Conservation (phyloP, 2,797 vertebrate genomes). For the Poeciliopsis paucimaculata region DNA sequence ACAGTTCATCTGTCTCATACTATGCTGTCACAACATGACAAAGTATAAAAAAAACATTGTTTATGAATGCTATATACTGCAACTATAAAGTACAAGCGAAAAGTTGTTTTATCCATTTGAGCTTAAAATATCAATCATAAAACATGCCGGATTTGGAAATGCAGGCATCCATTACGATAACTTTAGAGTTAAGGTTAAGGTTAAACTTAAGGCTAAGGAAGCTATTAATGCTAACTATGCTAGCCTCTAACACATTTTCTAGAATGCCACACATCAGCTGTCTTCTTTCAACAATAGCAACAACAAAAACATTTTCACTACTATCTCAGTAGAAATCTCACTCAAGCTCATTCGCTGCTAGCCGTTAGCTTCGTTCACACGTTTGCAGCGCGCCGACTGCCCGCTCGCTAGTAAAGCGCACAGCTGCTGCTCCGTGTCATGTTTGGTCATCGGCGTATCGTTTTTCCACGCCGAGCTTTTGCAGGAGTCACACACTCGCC, state of each 20-base stretch:
- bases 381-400: slow-evolving; percentile 26
- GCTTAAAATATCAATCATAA: background rate
- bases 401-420: slow-evolving; percentile 39
- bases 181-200: background rate
- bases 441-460: slow-evolving; percentile 45
- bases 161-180: background rate
- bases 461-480: slow-evolving; percentile 37
- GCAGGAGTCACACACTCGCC: slow-evolving; percentile 41
- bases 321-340: slow-evolving; percentile 38
- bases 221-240: background rate
- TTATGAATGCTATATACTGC: too few species aligned
- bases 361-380: slow-evolving; percentile 54
- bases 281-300: slow-evolving; percentile 16
- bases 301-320: slow-evolving; percentile 47
- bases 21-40: too few species aligned
- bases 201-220: background rate
- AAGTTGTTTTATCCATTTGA: background rate
- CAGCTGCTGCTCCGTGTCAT: slow-evolving; percentile 58
- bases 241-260: background rate
- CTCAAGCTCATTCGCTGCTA: slow-evolving; percentile 16
- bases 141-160: background rate
- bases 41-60: too few species aligned
- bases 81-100: background rate
- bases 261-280: slow-evolving; percentile 10
- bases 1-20: too few species aligned